Evolutionary conservation across 35 echinoderm and acorn worm species (phyloP).

Genomic region (Holothuria glaberrima): DNA sequence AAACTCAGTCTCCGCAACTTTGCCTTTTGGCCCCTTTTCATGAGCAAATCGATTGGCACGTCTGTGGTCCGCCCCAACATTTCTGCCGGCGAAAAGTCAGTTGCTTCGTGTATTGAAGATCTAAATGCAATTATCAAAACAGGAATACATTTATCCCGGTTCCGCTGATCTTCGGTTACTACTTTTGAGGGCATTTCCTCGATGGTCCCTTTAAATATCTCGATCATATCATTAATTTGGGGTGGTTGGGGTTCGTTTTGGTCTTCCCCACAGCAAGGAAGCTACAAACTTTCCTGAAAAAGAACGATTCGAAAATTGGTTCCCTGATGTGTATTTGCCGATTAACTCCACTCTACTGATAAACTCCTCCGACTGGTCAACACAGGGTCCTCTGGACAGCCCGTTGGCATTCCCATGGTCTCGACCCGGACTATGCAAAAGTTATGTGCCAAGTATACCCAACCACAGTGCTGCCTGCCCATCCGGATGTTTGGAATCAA

Average conservation of each 20-base stretch:
- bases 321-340: no score
- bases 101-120: conserved; percentile 7
- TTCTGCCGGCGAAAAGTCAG: not conserved
- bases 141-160: conserved; percentile 61
- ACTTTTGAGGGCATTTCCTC: conserved; percentile 35
- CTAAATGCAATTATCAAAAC: conserved; percentile 2
- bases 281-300: conserved; percentile 52
- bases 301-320: no score
- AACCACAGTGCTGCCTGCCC: not conserved
- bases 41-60: not conserved
- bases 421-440: no score
- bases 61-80: not conserved
- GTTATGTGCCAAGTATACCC: no score
- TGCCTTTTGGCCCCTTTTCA: not conserved
- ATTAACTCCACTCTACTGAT: no score
- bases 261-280: conserved; percentile 55
- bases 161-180: not conserved
- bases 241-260: conserved; percentile 57
- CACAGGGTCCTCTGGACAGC: no score
- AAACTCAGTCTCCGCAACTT: not conserved
- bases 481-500: not conserved
- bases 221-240: conserved; percentile 57
- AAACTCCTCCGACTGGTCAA: no score
- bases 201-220: not conserved
- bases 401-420: no score